Evolutionary conservation across 2,797 vertebrate species (phyloP), one percentile per base, ranked within the genome.

Genomic region (Macroramphosus scolopax): DNA sequence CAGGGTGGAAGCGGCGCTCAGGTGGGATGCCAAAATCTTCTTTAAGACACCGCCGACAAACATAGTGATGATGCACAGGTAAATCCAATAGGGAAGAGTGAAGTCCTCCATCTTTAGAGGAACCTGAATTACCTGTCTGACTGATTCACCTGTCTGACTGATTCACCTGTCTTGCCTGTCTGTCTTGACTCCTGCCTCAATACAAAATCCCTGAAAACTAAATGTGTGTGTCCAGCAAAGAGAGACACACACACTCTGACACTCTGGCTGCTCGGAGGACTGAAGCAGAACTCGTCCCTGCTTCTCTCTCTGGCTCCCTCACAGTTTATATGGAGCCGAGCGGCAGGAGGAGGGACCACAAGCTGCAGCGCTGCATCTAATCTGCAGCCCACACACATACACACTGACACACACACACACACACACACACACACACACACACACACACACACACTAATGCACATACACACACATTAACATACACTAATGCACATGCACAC

Each of bases 11-110:
- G 80, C 60, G 0, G 76, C 31, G 15, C 83, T 85, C 70, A 88
- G 68, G 47, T 88, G 86, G 35, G 68, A 77, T 2, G 79, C 72
- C 74, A 89, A 18, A 1, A 83, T 64, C 82, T 79, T 89, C 78
- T 88, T 89, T 73, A 87, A 52, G 12, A 73, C 78, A 5, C 87
- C 83, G 0, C 81, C 83, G 0, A 89, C 44, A 5, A 90, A 44
- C 53, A 87, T 53, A 0, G 82, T 72, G 41, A 89, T 58, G 8
- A 85, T 83, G 0, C 40, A 80, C 59, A 89, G 63, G 79, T 89
- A 88, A 39, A 91, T 87, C 88, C 89, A 89, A 53, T 84, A 81
- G 25, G 86, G 86, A 9, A 90, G 74, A 4, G 74, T 73, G 73
- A 77, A 88, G 54, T 84, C 80, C n/a, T 89, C 90, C 87, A 90